Conservation (phyloP, 2,888 invertebrate species). For the Agapostemon virescens region DNA sequence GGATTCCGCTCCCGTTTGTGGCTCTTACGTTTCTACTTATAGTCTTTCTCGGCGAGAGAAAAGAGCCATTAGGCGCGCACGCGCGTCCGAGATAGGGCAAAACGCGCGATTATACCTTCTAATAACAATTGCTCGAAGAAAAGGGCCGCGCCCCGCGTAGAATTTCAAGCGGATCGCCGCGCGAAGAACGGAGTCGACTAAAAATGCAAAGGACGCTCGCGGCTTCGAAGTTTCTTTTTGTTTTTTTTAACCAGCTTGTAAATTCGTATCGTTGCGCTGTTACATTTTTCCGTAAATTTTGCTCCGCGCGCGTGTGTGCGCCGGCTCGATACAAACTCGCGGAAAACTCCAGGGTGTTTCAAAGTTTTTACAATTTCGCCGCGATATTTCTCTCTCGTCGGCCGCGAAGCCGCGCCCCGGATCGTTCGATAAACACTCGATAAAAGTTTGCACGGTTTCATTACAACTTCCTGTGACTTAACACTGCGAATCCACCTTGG, state of each 20-base stretch:
- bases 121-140: conserved; percentile 9
- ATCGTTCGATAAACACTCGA: conserved; percentile 42
- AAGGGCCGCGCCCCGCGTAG: background rate
- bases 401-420: background rate
- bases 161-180: background rate
- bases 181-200: too few species aligned
- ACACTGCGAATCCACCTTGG: background rate
- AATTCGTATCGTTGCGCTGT: conserved; percentile 29
- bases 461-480: conserved; percentile 7
- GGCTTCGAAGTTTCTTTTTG: conserved; percentile 26
- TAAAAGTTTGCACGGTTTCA: conserved; percentile 29
- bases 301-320: background rate
- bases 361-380: conserved; percentile 36
- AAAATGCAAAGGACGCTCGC: background rate
- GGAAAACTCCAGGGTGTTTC: conserved; percentile 31
- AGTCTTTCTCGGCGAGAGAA: conserved; percentile 45
- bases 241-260: conserved; percentile 32
- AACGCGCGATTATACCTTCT: conserved; percentile 14
- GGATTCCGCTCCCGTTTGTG: conserved; percentile 65
- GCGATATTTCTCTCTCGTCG: background rate
- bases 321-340: conserved; percentile 9
- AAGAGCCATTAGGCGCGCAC: conserved; percentile 36
- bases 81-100: background rate
- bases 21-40: conserved; percentile 59
- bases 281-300: conserved; percentile 35